Percentiles rank a stretch among this genome's conserved stretches.
Evolutionary conservation across 2,888 invertebrate species (phyloP).

Genomic region (Tolmerus cingulatus): DNA sequence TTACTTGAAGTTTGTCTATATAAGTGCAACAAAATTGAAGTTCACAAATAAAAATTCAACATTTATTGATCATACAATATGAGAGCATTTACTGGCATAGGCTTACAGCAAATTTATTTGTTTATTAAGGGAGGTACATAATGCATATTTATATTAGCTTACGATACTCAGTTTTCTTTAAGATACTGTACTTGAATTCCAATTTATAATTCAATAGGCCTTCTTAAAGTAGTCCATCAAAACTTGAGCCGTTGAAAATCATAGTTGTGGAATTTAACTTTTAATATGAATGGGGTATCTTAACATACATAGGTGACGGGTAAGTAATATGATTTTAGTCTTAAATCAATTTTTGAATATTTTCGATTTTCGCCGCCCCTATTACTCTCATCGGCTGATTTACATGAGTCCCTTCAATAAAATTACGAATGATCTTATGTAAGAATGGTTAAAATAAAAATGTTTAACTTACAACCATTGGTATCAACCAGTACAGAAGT

Average conservation of each 20-base stretch:
- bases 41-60: background rate
- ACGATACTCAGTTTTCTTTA: background rate
- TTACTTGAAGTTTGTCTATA: background rate
- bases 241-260: no score
- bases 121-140: background rate
- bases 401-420: no score
- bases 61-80: background rate
- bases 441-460: background rate
- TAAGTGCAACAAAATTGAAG: background rate
- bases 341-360: no score
- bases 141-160: background rate
- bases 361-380: no score
- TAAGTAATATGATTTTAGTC: no score
- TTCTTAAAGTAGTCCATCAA: background rate
- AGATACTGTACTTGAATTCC: background rate
- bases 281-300: no score
- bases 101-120: background rate
- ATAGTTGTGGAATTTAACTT: no score
- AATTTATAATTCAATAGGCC: background rate
- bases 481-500: background rate
- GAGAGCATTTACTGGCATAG: background rate
- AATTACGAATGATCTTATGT: background rate
- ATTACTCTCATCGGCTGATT: no score
- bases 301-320: no score
- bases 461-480: background rate